A percentile compares a stretch with the other conserved stretches of the same genome.
phyloP scores from a whole-genome alignment of 2,797 vertebrate species.

The Alcedo quadribrachys region DNA sequence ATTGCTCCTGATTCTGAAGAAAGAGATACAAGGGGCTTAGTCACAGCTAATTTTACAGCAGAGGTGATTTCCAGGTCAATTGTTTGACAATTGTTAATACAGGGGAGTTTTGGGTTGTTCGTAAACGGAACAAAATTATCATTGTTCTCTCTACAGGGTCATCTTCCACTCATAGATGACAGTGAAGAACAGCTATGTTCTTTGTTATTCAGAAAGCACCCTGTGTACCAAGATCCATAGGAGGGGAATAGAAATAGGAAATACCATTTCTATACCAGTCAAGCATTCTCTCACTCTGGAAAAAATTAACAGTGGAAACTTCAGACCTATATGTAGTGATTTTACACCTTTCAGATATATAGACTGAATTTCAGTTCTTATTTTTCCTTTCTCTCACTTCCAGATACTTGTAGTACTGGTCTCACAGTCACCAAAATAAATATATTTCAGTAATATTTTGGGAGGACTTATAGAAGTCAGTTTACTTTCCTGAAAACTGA shows the following conservation, averaged over 20 bases:
- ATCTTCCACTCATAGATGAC: neutral
- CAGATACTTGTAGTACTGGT: neutral
- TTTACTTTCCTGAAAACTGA: neutral
- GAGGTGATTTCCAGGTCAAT: slow-evolving; percentile 48
- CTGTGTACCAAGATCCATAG: neutral
- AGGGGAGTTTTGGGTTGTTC: neutral
- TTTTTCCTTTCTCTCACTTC: neutral
- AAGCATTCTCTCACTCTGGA: neutral
- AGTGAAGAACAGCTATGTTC: neutral
- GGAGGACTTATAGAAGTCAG: neutral
- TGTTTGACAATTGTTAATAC: slow-evolving; percentile 14
- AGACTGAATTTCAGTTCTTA: neutral
- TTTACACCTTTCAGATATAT: neutral
- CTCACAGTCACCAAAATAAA: neutral
- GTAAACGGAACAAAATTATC: neutral
- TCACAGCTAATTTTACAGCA: slow-evolving; percentile 40
- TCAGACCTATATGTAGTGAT: neutral
- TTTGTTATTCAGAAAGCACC: neutral
- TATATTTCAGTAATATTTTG: neutral
- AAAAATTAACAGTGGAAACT: neutral
- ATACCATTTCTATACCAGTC: neutral
- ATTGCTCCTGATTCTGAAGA: neutral
- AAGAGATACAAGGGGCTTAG: neutral
- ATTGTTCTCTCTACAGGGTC: slow-evolving; percentile 1
- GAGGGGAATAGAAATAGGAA: neutral